These are phyloP conservation scores for Melanargia galathea DNA, from an alignment of 2,888 invertebrate species.

Conservation along the genomic window DNA sequence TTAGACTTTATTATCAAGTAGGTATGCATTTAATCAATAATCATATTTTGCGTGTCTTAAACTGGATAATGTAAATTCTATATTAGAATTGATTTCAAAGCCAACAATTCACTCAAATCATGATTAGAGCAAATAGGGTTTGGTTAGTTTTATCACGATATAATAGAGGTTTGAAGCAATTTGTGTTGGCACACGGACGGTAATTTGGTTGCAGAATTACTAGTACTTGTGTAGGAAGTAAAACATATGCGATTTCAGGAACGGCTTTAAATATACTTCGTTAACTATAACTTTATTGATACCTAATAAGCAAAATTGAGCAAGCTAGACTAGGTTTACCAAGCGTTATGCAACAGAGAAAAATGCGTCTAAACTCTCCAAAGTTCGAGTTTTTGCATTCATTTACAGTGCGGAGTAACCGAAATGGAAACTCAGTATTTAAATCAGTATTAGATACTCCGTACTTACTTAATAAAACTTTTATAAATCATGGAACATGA, in stretches of 20 bases:
- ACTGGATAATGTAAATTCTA: conserved; percentile 28
- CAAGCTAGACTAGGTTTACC: background rate
- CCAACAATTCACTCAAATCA: conserved; percentile 38
- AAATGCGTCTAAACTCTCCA: too few species aligned
- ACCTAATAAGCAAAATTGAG: background rate
- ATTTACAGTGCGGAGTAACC: too few species aligned
- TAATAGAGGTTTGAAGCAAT: conserved; percentile 26
- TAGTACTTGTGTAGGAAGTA: conserved; percentile 14
- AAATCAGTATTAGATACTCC: too few species aligned
- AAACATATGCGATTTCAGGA: conserved; percentile 18
- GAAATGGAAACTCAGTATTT: too few species aligned
- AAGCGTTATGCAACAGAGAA: too few species aligned
- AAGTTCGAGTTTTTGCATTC: too few species aligned
- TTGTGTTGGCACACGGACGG: conserved; percentile 29
- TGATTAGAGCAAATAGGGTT: conserved; percentile 32
- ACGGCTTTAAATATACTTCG: conserved; percentile 2
- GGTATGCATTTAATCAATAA: conserved; percentile 27
- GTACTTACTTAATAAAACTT: too few species aligned
- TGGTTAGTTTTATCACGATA: conserved; percentile 29
- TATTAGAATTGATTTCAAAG: conserved; percentile 35
- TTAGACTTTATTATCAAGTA: conserved; percentile 13
- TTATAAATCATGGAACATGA: too few species aligned
- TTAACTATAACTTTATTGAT: background rate
- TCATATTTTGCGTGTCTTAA: conserved; percentile 22
- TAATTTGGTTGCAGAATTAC: conserved; percentile 26